Evolutionary conservation across 2,888 invertebrate species (phyloP), one percentile per base, ranked within the genome.

Genomic region (Melinaea marsaeus): DNA sequence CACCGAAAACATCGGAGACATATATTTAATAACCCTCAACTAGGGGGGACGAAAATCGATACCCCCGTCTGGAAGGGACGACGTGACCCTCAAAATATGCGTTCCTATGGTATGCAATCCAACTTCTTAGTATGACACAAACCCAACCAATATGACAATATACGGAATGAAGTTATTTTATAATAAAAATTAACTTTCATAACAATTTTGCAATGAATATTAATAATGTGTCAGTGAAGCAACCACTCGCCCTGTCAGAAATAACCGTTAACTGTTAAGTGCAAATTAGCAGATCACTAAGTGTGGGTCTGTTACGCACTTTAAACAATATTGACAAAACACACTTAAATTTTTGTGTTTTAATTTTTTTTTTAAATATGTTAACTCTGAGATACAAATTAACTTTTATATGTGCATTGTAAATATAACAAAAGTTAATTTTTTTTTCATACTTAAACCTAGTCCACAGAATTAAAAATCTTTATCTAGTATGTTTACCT

Each of bases 1-100:
- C 51, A 58, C 37, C 54, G 46, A 58, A 62, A 62, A 54, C 61
- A 57, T 34, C 55, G 77, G 72, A 81, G 79, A 77, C 83, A 83
- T 86, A 83, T 86, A 85, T 86, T 86, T 84, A 86, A 86, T 86
- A 86, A 84, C 79, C 78, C 81, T 80, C 77, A 72, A 79, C 76
- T 76, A 79, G 82, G 80, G 81, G 81, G 72, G 72, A 75, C 81
- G 81, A 84, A 85, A 86, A 87, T 88, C 87, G 79, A 88, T 88
- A 86, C 75, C 55, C 66, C 75, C 75, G 87, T 88, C 87, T 88
- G 86, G 82, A 81, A 85, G 86, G 86, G 85, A 77, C 75, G 71
- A 75, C 68, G 66, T 72, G 72, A 73, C 69, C 72, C 66, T 78
- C 79, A 74, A 76, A 79, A 79, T 77, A 81, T 81, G 80, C 83